Evolutionary conservation across 2,797 vertebrate genomes (phyloP).

Genomic region (Sphenopsis melanotis): DNA sequence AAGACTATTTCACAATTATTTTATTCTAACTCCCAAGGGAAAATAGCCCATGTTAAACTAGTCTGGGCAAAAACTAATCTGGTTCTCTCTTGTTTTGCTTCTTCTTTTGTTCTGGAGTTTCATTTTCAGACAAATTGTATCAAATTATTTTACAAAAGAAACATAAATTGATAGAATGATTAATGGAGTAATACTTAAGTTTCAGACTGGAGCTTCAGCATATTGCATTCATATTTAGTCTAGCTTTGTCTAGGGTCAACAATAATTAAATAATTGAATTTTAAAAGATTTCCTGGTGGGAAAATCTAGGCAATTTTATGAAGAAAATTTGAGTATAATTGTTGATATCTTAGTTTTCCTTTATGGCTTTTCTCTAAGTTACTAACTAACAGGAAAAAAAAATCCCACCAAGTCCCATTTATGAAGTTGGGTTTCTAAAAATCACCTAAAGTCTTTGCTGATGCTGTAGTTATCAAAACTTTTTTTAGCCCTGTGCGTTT

Average conservation of each 20-base stretch:
- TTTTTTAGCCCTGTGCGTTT: not conserved
- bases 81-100: not conserved
- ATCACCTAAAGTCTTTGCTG: not conserved
- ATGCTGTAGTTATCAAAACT: not conserved
- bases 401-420: not conserved
- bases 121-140: not conserved
- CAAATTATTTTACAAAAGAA: not conserved
- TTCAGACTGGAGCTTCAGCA: not conserved
- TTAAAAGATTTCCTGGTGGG: not conserved
- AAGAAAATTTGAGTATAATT: not conserved
- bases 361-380: not conserved
- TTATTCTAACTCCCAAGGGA: slow-evolving; percentile 3
- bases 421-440: not conserved
- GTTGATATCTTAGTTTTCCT: not conserved
- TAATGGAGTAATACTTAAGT: not conserved
- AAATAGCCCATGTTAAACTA: not conserved
- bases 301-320: not conserved
- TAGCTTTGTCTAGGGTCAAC: not conserved
- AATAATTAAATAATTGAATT: not conserved
- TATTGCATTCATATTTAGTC: not conserved
- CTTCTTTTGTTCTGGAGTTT: not conserved
- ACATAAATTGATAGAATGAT: not conserved
- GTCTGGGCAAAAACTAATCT: not conserved
- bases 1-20: slow-evolving; percentile 27
- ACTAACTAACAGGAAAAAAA: not conserved